These are phyloP conservation scores for Rhadina sibilatrix DNA, from an alignment of 2,113 vertebrate species.

Conservation along the genomic window DNA sequence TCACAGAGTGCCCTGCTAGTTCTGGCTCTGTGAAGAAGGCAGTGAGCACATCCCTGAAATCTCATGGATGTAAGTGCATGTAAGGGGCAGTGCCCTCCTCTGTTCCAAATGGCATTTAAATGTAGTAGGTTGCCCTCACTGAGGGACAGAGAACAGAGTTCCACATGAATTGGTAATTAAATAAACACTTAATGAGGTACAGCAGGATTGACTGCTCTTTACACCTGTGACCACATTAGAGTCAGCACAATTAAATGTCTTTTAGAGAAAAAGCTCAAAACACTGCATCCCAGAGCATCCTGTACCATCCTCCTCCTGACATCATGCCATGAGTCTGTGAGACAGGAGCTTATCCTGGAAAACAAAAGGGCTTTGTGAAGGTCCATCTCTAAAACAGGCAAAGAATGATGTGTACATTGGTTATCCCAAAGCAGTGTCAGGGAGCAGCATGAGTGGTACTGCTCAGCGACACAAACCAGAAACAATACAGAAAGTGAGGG, in stretches of 20 bases:
- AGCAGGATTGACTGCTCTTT: neutral
- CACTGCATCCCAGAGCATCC: neutral
- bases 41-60: neutral
- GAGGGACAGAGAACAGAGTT: neutral
- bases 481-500: neutral
- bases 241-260: neutral
- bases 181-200: neutral
- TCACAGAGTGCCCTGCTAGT: neutral
- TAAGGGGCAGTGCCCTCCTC: neutral
- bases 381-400: neutral
- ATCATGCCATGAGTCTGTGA: fast-evolving
- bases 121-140: too few relatives aligned
- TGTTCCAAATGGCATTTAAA: neutral
- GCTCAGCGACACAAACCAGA: neutral
- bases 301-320: neutral
- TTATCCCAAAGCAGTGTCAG: neutral
- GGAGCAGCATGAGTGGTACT: neutral
- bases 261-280: neutral
- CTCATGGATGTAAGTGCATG: fast-evolving
- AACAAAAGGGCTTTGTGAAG: neutral
- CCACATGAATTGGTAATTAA: neutral
- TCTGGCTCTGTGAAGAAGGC: neutral
- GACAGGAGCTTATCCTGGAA: neutral
- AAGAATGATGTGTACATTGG: neutral
- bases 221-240: neutral